Base-by-base conservation (phyloP, 2,888 invertebrate species). In the Anagyrus pseudococci region DNA sequence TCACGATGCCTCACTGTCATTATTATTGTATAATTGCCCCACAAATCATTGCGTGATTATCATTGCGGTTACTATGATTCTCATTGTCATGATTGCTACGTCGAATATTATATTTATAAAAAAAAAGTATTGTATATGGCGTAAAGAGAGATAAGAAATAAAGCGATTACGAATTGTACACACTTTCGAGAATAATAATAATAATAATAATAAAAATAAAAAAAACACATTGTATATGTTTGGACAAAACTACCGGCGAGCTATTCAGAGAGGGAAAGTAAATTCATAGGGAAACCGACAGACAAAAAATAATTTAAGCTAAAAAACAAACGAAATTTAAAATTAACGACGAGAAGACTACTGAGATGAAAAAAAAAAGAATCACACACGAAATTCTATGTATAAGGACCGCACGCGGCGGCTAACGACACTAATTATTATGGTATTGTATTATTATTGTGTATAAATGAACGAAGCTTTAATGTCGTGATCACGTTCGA, bases 91-190 rank as follows among this genome's bases (percentile, higher is more conserved):
- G 69, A 73, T 70, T 70, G 65, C 68, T 66, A 69, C 68, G 67
- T 67, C 68, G 70, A 72, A 71, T 70, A 70, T 73, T 74, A 69
- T 73, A 71, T 69, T 70, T 71, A 67, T 69, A 67, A 65, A 64
- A 66, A 67, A 68, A 69, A 73, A 75, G 72, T 72, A 78, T 77
- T 77, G 75, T 78, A 79, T 73, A 78, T 76, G 76, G 73, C 75
- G 74, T 74, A 73, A 73, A 74, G 63, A 62, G 65, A 68, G 62
- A 64, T 58, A 65, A 62, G 63, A 68, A 67, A 67, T 69, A 69
- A 69, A 76, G 76, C 72, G 71, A 73, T 67, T 76, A 78, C 77
- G 72, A 77, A 77, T 78, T 80, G 77, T 79, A 78, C 76, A 77
- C 79, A 78, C 75, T 77, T 78, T 79, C 75, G 76, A 79, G 75